Conservation (phyloP, 2,113 vertebrate species). For the Peromyscus leucopus region DNA sequence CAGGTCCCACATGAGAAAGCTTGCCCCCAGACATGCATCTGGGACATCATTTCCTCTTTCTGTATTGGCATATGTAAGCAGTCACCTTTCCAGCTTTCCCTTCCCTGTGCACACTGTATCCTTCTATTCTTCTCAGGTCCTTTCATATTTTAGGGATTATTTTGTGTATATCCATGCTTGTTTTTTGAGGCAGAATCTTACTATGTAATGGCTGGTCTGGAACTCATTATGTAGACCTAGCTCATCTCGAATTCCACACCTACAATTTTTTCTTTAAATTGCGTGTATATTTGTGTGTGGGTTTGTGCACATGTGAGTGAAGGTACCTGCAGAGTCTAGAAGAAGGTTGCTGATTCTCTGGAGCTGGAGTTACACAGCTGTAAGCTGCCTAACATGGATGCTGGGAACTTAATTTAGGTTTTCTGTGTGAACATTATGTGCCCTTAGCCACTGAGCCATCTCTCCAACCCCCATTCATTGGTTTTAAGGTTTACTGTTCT, state of each 20-base stretch:
- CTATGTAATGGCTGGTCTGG: not conserved
- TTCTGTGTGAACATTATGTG: not conserved
- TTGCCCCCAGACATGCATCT: too few species aligned
- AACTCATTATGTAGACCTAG: not conserved
- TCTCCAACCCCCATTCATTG: not conserved
- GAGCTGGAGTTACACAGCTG: not conserved
- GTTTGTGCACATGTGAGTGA: not conserved
- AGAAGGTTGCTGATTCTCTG: not conserved
- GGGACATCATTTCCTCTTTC: not conserved
- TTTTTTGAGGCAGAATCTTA: not conserved
- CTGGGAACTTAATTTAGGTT: not conserved
- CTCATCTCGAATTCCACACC: not conserved
- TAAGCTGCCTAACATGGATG: not conserved
- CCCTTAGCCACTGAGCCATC: not conserved
- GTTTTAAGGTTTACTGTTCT: not conserved
- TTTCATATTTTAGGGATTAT: not conserved
- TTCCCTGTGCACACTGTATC: not conserved
- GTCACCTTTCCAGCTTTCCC: not conserved
- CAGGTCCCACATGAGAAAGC: fast-evolving
- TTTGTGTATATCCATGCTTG: not conserved
- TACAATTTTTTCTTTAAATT: not conserved
- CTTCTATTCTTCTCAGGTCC: not conserved
- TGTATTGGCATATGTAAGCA: not conserved
- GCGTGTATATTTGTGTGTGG: not conserved
- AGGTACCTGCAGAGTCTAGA: not conserved